Base-by-base conservation (phyloP, 2,888 invertebrate species). In the Stenodera caucasica region DNA sequence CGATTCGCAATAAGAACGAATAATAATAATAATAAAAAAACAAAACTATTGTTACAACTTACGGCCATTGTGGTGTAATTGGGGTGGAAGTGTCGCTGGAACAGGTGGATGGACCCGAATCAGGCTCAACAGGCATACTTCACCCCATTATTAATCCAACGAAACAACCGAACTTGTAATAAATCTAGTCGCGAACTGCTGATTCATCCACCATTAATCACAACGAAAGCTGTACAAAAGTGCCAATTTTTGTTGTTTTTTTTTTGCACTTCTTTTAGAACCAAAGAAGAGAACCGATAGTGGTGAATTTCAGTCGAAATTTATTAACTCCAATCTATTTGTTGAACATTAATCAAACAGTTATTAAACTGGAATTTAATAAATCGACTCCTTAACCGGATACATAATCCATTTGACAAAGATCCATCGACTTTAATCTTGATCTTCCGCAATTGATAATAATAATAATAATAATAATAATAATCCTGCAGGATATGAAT, bases 401-500 rank as follows among this genome's bases (percentile, higher is more conserved):
- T 11, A 45, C 21, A 45, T 5, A 45, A 45, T 45, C 21, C 5
- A 45, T 21, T 45, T 21, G 45, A 45, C 45, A 45, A 45, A 11
- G n/a, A n/a, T n/a, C n/a, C n/a, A n/a, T n/a, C n/a, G n/a, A n/a
- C n/a, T n/a, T n/a, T n/a, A n/a, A n/a, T n/a, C n/a, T n/a, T n/a
- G n/a, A n/a, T n/a, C n/a, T n/a, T n/a, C n/a, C n/a, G n/a, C n/a
- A n/a, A n/a, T n/a, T n/a, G n/a, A n/a, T n/a, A n/a, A n/a, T n/a
- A n/a, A n/a, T n/a, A 26, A 26, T 7, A 26, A 26, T 5, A 59
- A 56, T 52, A 2, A 6, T 26, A 18, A 54, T 40, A 32, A 15
- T 51, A 12, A 54, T 49, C 65, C 77, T 80, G 18, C 75, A 87
- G 90, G 90, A 61, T 90, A 90, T 77, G 91, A 91, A 78, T 93